Percentiles rank a stretch among this genome's conserved stretches.
Conservation (phyloP, 2,113 vertebrate genomes). For the Cettia cetti region DNA sequence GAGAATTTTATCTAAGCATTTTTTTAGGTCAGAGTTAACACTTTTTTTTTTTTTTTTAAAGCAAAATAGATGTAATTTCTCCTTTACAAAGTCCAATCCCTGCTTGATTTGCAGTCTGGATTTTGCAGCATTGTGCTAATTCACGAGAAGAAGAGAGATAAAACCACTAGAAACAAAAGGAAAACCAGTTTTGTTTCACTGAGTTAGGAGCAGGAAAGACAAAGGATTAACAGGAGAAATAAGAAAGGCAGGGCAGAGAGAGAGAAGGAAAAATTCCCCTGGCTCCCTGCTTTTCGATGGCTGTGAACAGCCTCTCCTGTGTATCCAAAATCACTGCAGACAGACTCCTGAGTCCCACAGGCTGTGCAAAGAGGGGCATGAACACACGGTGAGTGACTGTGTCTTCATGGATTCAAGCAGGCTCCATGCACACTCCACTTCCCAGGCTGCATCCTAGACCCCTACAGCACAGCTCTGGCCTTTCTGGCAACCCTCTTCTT, state of each 20-base stretch:
- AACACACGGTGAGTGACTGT: neutral
- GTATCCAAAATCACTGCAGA: neutral
- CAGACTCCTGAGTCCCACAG: neutral
- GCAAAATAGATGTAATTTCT: neutral
- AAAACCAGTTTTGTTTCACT: neutral
- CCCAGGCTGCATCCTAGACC: neutral
- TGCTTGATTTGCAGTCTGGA: neutral
- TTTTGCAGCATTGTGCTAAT: neutral
- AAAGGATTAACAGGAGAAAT: neutral
- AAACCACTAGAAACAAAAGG: neutral
- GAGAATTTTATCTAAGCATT: neutral
- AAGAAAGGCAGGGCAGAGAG: neutral
- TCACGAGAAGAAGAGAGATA: neutral
- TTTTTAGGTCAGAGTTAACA: neutral
- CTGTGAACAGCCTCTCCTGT: neutral
- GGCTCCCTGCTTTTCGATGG: neutral
- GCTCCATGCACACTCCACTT: rapidly evolving
- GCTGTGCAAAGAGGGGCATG: neutral
- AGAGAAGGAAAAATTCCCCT: neutral
- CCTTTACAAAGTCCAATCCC: neutral
- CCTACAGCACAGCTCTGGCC: neutral
- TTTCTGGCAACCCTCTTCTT: neutral
- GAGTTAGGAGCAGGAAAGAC: neutral
- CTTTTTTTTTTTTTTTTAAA: neutral
- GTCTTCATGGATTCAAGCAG: neutral